Conservation (phyloP, 2,888 invertebrate genomes). For the Notocelia uddmanniana region DNA sequence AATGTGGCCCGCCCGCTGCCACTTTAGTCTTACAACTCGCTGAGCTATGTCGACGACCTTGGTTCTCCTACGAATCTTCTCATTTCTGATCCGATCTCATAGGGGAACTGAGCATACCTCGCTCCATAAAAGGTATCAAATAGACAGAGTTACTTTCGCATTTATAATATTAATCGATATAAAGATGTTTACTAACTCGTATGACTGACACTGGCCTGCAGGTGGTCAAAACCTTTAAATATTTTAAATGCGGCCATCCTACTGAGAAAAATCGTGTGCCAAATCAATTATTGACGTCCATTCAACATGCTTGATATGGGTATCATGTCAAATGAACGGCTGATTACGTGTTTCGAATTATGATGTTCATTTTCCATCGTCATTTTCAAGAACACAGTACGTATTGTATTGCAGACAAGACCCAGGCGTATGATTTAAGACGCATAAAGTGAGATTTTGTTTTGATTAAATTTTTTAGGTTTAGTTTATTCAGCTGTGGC, state of each 20-base stretch:
- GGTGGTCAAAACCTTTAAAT: slow-evolving; percentile 6
- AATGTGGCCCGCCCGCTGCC: too few species aligned
- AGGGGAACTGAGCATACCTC: too few species aligned
- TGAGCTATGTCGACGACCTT: too few species aligned
- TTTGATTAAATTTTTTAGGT: neutral
- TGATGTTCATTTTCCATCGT: neutral
- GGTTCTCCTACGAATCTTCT: too few species aligned
- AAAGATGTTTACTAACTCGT: neutral
- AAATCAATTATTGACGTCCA: slow-evolving; percentile 22
- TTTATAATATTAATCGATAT: too few species aligned
- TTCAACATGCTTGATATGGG: slow-evolving; percentile 6
- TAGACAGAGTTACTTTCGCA: too few species aligned
- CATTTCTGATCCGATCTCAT: too few species aligned
- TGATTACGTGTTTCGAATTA: slow-evolving; percentile 17
- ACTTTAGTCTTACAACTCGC: too few species aligned
- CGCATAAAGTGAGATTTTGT: neutral
- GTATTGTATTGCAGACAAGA: neutral
- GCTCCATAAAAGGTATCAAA: too few species aligned
- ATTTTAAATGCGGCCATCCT: slow-evolving; percentile 10
- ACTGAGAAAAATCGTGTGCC: slow-evolving; percentile 20
- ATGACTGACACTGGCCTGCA: neutral
- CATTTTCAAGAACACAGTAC: neutral
- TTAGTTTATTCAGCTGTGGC: neutral
- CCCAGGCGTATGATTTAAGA: neutral
- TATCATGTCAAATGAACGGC: slow-evolving; percentile 15